Evolutionary conservation across 2,797 vertebrate species (phyloP).

Genomic region (Tolypeutes matacus): DNA sequence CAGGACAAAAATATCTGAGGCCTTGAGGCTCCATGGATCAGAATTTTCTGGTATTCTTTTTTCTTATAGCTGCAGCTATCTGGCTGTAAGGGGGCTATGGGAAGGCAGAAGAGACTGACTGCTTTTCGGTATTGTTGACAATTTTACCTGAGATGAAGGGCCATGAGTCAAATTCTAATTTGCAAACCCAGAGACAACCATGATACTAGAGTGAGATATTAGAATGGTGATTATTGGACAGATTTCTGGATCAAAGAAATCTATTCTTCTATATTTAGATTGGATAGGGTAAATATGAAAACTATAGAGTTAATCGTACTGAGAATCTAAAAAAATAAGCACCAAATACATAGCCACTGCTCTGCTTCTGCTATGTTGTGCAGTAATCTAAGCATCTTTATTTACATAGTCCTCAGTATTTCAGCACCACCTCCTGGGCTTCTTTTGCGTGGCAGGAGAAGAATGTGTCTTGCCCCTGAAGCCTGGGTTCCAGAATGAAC

Average conservation of each 20-base stretch:
- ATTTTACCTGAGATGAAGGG: constrained; percentile 23
- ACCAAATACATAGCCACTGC: background rate
- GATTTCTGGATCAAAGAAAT: background rate
- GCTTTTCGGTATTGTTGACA: background rate
- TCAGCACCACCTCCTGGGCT: background rate
- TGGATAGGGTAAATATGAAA: constrained; percentile 25
- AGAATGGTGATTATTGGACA: background rate
- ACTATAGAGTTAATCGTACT: background rate
- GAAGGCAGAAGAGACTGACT: constrained; percentile 7
- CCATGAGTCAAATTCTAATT: background rate
- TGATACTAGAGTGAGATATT: background rate
- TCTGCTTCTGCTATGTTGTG: background rate
- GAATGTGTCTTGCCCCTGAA: background rate
- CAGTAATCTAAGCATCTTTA: background rate
- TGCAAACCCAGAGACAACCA: background rate
- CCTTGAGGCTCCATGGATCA: background rate
- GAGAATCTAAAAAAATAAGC: constrained; percentile 27
- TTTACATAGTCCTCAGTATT: background rate
- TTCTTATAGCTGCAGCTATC: background rate
- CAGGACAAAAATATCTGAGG: background rate
- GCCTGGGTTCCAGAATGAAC: background rate
- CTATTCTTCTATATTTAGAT: background rate
- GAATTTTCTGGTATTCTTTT: constrained; percentile 13
- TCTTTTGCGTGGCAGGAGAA: background rate
- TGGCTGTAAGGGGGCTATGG: background rate